Evolutionary conservation across 2,888 invertebrate genomes (phyloP).

Genomic region (Drosophila greeni): DNA sequence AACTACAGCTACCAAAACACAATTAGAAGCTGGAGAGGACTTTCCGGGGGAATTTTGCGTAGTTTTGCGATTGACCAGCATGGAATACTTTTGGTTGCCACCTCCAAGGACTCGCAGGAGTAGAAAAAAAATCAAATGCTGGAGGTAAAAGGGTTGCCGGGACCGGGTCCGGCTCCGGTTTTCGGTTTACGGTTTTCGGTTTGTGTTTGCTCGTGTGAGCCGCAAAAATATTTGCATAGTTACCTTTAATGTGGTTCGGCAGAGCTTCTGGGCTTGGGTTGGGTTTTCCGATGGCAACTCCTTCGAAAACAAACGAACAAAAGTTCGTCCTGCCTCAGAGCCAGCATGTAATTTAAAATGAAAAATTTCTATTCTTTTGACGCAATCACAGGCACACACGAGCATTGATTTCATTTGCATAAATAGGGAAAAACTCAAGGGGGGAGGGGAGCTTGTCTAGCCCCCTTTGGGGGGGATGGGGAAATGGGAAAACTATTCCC

Average conservation of each 20-base stretch:
- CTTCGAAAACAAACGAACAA: slow-evolving; percentile 66
- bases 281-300: slow-evolving; percentile 52
- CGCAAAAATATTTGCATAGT: slow-evolving; percentile 78
- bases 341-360: slow-evolving; percentile 67
- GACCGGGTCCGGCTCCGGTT: slow-evolving; percentile 17
- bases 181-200: neutral
- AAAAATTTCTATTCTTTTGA: slow-evolving; percentile 73
- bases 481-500: too few species aligned
- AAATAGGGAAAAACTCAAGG: slow-evolving; percentile 54
- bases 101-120: slow-evolving; percentile 46
- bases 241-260: slow-evolving; percentile 78
- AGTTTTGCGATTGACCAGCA: slow-evolving; percentile 66
- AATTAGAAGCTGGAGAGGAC: slow-evolving; percentile 38
- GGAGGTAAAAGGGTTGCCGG: slow-evolving; percentile 24
- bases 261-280: slow-evolving; percentile 34
- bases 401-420: slow-evolving; percentile 73
- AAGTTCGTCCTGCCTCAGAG: slow-evolving; percentile 59
- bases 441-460: slow-evolving; percentile 6
- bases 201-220: slow-evolving; percentile 67
- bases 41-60: slow-evolving; percentile 10
- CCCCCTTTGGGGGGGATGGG: too few species aligned
- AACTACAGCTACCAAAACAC: slow-evolving; percentile 39
- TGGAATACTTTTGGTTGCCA: slow-evolving; percentile 64
- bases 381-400: slow-evolving; percentile 47
- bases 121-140: neutral